Evolutionary conservation across 2,888 invertebrate species (phyloP).

Genomic region (Drosophila limbata): DNA sequence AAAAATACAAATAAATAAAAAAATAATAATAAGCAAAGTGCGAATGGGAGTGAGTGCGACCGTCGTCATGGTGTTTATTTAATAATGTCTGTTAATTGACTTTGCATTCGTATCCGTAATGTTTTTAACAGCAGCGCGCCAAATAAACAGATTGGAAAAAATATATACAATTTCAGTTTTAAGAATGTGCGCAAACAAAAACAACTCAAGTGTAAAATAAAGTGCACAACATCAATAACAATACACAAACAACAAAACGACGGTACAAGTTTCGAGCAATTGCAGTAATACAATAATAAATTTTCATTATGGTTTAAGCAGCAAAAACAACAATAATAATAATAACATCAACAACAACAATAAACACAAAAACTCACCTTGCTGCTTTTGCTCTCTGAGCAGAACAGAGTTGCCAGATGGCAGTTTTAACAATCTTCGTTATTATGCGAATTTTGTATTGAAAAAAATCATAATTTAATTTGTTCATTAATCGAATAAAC

Average conservation of each 20-base stretch:
- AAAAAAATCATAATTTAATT: slow-evolving; percentile 23
- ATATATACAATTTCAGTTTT: slow-evolving; percentile 37
- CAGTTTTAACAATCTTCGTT: not conserved
- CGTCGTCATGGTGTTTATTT: slow-evolving; percentile 53
- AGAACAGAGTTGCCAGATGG: slow-evolving; percentile 49
- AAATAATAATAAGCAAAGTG: slow-evolving; percentile 46
- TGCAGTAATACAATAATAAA: slow-evolving; percentile 37
- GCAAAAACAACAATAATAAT: slow-evolving; percentile 27
- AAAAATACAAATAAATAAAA: slow-evolving; percentile 46
- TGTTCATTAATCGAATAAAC: slow-evolving; percentile 24
- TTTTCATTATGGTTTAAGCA: slow-evolving; percentile 42
- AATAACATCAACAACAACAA: slow-evolving; percentile 19
- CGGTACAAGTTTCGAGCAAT: slow-evolving; percentile 32
- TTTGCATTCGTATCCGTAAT: slow-evolving; percentile 48
- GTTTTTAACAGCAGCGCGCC: slow-evolving; percentile 53
- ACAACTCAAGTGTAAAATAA: slow-evolving; percentile 50
- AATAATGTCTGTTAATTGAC: slow-evolving; percentile 67
- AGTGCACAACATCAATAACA: slow-evolving; percentile 37
- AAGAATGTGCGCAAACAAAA: slow-evolving; percentile 55
- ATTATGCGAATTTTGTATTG: slow-evolving; percentile 13
- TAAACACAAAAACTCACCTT: slow-evolving; percentile 43
- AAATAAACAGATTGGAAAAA: slow-evolving; percentile 48
- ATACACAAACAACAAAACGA: slow-evolving; percentile 17
- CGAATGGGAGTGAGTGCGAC: slow-evolving; percentile 35
- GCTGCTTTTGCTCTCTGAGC: slow-evolving; percentile 34